Conservation (phyloP, 2,113 vertebrate species). For the Podocnemis expansa region DNA sequence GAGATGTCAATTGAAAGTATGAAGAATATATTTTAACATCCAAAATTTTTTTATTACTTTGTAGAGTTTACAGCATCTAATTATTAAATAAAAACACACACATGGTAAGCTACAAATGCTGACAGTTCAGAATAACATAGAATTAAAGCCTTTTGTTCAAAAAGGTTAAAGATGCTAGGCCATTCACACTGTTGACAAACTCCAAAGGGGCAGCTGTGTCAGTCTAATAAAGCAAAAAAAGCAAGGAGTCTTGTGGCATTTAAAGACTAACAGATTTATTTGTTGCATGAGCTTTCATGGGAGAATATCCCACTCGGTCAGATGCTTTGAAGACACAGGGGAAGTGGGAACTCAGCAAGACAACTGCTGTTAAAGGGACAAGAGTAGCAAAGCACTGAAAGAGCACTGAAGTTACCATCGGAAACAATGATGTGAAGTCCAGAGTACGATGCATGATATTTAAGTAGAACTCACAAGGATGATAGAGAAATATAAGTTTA, state of each 20-base stretch:
- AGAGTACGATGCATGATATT: not conserved
- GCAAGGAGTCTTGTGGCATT: too few relatives aligned
- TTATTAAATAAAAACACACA: not conserved
- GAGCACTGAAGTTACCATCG: not conserved
- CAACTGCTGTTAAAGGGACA: slow-evolving; percentile 12
- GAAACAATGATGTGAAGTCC: not conserved
- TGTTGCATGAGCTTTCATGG: too few relatives aligned
- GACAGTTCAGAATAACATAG: not conserved
- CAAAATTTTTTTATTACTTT: not conserved
- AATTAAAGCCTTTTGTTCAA: not conserved
- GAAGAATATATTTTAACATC: not conserved
- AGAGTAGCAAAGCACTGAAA: not conserved
- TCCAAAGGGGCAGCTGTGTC: too few relatives aligned
- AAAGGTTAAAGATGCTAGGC: not conserved
- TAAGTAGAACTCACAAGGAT: not conserved
- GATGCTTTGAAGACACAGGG: too few relatives aligned
- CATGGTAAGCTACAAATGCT: not conserved
- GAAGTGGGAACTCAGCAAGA: not conserved
- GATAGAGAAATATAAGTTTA: not conserved
- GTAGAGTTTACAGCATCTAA: not conserved
- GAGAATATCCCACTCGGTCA: too few relatives aligned
- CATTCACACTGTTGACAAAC: slow-evolving; percentile 13
- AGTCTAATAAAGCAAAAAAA: too few relatives aligned
- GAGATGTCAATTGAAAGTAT: not conserved
- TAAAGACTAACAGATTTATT: too few relatives aligned